phyloP scores from a whole-genome alignment of 2,888 invertebrate genomes.

The Drosophila dives region DNA sequence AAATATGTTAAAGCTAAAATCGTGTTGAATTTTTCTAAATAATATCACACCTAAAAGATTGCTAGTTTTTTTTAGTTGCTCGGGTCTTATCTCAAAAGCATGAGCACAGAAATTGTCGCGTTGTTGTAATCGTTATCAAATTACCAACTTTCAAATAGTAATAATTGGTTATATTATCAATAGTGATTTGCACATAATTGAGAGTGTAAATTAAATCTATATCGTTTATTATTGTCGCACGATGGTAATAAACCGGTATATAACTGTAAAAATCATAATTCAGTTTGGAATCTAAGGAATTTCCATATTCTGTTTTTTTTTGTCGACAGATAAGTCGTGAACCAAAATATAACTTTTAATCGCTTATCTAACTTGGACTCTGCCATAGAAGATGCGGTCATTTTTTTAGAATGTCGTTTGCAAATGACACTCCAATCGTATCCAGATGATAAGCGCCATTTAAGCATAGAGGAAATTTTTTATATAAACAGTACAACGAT shows the following conservation, averaged over 20 bases:
- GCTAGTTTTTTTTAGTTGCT: not conserved
- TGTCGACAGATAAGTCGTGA: not conserved
- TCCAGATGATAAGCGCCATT: constrained; percentile 33
- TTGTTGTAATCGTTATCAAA: constrained; percentile 4
- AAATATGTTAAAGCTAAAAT: not conserved
- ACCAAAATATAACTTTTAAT: constrained; percentile 13
- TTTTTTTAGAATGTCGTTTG: constrained; percentile 13
- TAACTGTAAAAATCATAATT: constrained; percentile 8
- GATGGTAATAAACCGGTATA: not conserved
- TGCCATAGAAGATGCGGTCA: constrained; percentile 25
- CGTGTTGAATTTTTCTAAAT: not conserved
- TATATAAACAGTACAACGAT: constrained; percentile 47
- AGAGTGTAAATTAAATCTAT: not conserved
- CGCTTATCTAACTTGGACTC: constrained; percentile 4
- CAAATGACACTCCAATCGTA: not conserved
- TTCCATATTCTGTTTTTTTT: not conserved
- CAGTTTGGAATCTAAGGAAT: not conserved
- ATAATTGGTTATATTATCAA: not conserved
- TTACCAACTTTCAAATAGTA: not conserved
- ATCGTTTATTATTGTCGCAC: not conserved
- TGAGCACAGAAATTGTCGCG: not conserved
- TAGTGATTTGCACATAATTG: not conserved
- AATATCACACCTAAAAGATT: constrained; percentile 30
- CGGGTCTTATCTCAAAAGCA: not conserved
- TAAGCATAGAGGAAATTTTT: constrained; percentile 35